phyloP scores from a whole-genome alignment of 30 jellyfish, hydroid and myxozoan genomes.

The Cassiopea xamachana region DNA sequence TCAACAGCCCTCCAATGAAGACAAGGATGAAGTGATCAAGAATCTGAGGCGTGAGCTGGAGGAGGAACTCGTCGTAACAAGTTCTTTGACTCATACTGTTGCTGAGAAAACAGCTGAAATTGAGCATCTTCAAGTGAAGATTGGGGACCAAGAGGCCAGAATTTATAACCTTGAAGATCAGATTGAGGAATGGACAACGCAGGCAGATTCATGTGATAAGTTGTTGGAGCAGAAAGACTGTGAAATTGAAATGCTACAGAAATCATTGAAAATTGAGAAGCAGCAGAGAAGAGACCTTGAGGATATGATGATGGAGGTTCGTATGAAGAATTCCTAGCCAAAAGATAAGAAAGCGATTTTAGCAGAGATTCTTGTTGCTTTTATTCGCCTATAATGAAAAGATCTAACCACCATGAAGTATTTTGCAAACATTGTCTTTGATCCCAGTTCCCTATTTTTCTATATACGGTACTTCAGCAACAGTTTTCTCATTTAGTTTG shows the following conservation, averaged over 20 bases:
- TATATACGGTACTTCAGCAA: no score
- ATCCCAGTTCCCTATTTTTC: no score
- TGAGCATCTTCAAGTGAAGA: conserved; percentile 41
- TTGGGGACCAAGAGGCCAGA: conserved; percentile 55
- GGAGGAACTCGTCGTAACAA: conserved; percentile 55
- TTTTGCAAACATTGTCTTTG: no score
- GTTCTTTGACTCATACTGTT: conserved; percentile 57
- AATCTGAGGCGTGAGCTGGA: conserved; percentile 26
- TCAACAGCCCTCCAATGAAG: conserved; percentile 4
- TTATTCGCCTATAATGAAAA: no score
- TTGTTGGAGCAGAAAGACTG: conserved; percentile 69
- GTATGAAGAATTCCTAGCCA: background rate
- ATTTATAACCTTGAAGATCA: conserved; percentile 66
- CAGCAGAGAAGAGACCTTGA: conserved; percentile 75
- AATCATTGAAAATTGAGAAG: conserved; percentile 53
- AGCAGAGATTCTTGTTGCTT: no score
- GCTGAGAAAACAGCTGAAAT: conserved; percentile 68
- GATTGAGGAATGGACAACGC: conserved; percentile 77
- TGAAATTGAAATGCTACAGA: conserved; percentile 63
- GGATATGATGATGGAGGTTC: conserved; percentile 68
- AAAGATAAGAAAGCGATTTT: no score
- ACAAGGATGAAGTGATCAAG: conserved; percentile 28
- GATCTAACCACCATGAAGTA: no score
- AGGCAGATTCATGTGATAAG: conserved; percentile 68
- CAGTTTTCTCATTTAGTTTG: no score